Evolutionary conservation across 2,888 invertebrate species (phyloP).

Genomic region (Eretmocerus hayati): DNA sequence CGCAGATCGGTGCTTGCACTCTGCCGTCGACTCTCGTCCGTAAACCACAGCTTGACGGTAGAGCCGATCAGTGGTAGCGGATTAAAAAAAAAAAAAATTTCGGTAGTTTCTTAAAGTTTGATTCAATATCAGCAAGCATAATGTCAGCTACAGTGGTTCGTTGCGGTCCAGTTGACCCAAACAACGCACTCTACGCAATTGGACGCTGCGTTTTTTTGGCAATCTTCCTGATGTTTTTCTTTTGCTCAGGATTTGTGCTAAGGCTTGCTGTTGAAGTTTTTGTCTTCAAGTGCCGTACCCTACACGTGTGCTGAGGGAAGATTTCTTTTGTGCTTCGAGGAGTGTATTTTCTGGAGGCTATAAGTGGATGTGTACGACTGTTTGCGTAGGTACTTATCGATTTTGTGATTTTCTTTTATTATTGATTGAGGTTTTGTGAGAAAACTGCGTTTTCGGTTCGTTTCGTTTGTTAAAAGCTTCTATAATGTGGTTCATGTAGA

Average conservation of each 20-base stretch:
- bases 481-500: no score
- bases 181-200: constrained; percentile 11
- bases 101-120: no score
- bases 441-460: no score
- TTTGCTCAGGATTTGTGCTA: constrained; percentile 21
- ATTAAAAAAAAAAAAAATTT: no score
- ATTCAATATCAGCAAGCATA: neutral
- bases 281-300: constrained; percentile 20
- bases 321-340: no score
- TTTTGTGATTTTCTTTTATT: neutral
- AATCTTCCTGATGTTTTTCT: constrained; percentile 19
- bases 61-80: no score
- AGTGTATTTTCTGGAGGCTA: neutral
- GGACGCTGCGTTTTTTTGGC: constrained; percentile 11
- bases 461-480: no score
- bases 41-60: neutral
- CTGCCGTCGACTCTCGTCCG: constrained; percentile 2
- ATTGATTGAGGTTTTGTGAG: no score
- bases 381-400: neutral
- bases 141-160: constrained; percentile 7
- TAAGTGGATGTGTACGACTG: neutral
- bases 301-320: constrained; percentile 17
- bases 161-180: neutral
- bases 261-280: constrained; percentile 21
- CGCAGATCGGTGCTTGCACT: constrained; percentile 7